Evolutionary conservation across 1,140 invertebrate genomes (phyloP).

Genomic region (Galleria mellonella): DNA sequence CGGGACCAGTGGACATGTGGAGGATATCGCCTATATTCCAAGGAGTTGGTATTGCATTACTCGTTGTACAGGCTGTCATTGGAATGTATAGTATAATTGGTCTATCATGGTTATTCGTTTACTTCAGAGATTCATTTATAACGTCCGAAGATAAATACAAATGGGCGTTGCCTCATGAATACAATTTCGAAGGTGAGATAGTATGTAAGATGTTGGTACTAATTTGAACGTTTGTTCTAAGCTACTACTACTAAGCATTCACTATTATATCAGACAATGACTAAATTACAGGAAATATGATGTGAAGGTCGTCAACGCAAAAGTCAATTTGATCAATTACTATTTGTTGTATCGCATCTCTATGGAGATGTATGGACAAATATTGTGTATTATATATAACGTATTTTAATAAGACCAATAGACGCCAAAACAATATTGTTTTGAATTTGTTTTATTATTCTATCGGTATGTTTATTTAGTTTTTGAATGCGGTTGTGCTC

Average conservation of each 20-base stretch:
- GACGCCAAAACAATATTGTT: too few relatives aligned
- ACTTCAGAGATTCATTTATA: constrained; percentile 91
- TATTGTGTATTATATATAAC: too few relatives aligned
- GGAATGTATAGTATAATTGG: constrained; percentile 91
- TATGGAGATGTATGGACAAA: too few relatives aligned
- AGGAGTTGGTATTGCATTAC: constrained; percentile 88
- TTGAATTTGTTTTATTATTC: too few relatives aligned
- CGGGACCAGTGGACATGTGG: constrained; percentile 94
- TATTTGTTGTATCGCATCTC: constrained; percentile 6
- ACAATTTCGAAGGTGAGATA: constrained; percentile 78
- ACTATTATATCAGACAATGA: constrained; percentile 5
- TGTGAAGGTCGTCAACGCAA: constrained; percentile 26
- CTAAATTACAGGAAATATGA: constrained; percentile 16
- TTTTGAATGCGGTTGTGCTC: too few relatives aligned
- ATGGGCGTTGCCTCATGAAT: constrained; percentile 85
- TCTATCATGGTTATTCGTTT: constrained; percentile 92
- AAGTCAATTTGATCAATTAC: constrained; percentile 16
- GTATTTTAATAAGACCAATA: too few relatives aligned
- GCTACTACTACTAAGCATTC: too few relatives aligned
- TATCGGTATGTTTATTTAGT: too few relatives aligned
- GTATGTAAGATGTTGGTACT: background rate
- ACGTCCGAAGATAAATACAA: constrained; percentile 85
- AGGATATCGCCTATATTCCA: constrained; percentile 93
- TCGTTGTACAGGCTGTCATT: constrained; percentile 86
- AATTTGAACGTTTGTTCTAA: too few relatives aligned